Evolutionary conservation across 2,888 invertebrate genomes (phyloP).

Genomic region (Nemotelus pantherinus): DNA sequence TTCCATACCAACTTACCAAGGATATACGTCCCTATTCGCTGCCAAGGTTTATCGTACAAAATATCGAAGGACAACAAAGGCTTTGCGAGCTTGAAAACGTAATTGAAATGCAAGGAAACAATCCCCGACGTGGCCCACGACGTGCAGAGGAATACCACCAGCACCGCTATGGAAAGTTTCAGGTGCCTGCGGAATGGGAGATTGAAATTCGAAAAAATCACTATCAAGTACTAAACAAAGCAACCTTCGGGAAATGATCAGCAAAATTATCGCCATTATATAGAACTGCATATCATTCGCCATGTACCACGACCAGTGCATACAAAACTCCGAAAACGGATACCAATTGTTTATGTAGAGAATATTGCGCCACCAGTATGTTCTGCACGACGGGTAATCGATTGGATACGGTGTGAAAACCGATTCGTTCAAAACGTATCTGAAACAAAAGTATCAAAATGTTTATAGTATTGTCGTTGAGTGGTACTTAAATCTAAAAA

Average conservation of each 20-base stretch:
- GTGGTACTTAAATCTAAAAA: neutral
- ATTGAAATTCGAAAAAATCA: too few species aligned
- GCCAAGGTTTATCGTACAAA: constrained; percentile 86
- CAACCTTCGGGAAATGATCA: constrained; percentile 75
- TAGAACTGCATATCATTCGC: constrained; percentile 84
- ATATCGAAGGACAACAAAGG: constrained; percentile 86
- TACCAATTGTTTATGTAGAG: constrained; percentile 84
- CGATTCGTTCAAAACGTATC: constrained; percentile 76
- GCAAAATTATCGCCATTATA: constrained; percentile 72
- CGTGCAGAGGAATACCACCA: constrained; percentile 71
- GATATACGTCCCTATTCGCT: constrained; percentile 81
- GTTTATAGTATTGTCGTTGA: neutral
- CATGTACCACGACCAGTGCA: constrained; percentile 87
- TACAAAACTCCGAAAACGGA: constrained; percentile 79
- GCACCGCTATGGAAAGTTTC: constrained; percentile 70
- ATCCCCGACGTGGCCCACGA: constrained; percentile 82
- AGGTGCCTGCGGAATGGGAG: constrained; percentile 66
- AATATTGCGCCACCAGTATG: constrained; percentile 87
- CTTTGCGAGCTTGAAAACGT: constrained; percentile 78
- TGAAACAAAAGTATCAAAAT: constrained; percentile 47
- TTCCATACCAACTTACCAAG: constrained; percentile 69
- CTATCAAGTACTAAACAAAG: too few species aligned
- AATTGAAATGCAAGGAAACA: constrained; percentile 78
- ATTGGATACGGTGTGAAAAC: constrained; percentile 78
- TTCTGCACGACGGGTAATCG: constrained; percentile 77